phyloP scores from a whole-genome alignment of 2,113 vertebrate genomes.

The Stegostoma tigrinum region DNA sequence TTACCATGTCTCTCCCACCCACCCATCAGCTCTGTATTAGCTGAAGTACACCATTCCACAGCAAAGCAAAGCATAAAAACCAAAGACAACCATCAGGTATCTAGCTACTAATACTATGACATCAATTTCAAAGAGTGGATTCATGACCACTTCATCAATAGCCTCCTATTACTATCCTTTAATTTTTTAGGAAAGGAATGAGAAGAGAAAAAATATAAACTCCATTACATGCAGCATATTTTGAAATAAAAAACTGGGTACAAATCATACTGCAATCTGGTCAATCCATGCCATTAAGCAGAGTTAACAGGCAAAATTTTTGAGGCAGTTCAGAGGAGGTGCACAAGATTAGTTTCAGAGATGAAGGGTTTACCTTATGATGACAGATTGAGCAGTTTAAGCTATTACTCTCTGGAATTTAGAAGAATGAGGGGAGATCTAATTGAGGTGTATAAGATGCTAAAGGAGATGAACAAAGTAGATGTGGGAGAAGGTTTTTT shows the following conservation, averaged over 20 bases:
- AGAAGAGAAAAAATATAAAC: background rate
- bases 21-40: no score
- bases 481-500: no score
- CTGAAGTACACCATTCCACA: no score
- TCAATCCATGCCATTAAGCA: background rate
- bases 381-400: no score
- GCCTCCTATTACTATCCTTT: background rate
- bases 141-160: background rate
- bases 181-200: background rate
- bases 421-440: no score
- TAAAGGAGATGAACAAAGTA: no score
- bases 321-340: background rate
- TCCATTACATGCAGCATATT: background rate
- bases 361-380: no score
- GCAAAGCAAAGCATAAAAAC: no score
- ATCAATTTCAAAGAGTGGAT: background rate
- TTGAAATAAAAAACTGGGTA: background rate
- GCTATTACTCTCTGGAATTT: no score
- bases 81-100: background rate
- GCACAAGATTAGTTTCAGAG: no score
- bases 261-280: background rate
- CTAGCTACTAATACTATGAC: background rate
- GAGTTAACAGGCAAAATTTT: background rate
- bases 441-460: no score
- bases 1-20: no score